Percentiles rank a stretch among this genome's conserved stretches.
These are phyloP conservation scores for Calosoma granatense DNA, from an alignment of 1,140 invertebrate genomes.

Conservation along the genomic window DNA sequence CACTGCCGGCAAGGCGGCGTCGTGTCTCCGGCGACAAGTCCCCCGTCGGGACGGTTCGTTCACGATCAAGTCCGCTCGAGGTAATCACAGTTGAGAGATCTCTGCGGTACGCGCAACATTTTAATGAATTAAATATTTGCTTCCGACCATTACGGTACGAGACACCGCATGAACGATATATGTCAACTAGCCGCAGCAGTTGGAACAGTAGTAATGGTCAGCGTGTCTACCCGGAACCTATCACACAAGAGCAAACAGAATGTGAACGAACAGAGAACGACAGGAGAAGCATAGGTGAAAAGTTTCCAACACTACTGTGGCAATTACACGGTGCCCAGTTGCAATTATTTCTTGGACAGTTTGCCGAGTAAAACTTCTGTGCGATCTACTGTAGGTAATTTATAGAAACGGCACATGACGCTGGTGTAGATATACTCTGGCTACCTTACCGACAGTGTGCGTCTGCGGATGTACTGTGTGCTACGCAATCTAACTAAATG, in stretches of 20 bases:
- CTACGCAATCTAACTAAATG: too few species aligned
- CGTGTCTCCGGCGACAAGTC: not conserved
- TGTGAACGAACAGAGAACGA: too few species aligned
- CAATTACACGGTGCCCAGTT: not conserved
- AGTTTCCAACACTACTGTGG: not conserved
- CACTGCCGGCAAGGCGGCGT: not conserved
- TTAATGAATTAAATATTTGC: not conserved
- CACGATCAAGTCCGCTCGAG: too few species aligned
- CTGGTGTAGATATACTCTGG: not conserved
- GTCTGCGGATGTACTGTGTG: too few species aligned
- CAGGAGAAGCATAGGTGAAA: not conserved
- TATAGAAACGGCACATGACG: not conserved
- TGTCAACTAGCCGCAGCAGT: not conserved
- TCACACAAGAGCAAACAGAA: too few species aligned
- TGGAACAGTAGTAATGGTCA: not conserved
- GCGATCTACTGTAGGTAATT: not conserved
- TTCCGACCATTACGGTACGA: not conserved
- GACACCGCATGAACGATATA: not conserved
- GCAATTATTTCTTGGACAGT: slow-evolving; percentile 9
- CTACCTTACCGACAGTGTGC: not conserved
- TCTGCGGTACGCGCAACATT: not conserved
- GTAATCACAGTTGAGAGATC: too few species aligned
- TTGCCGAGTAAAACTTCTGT: not conserved
- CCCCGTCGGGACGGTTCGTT: too few species aligned
- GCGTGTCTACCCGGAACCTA: not conserved